Conservation (phyloP, 2,888 invertebrate species). For the Drosophila meridionalis region DNA sequence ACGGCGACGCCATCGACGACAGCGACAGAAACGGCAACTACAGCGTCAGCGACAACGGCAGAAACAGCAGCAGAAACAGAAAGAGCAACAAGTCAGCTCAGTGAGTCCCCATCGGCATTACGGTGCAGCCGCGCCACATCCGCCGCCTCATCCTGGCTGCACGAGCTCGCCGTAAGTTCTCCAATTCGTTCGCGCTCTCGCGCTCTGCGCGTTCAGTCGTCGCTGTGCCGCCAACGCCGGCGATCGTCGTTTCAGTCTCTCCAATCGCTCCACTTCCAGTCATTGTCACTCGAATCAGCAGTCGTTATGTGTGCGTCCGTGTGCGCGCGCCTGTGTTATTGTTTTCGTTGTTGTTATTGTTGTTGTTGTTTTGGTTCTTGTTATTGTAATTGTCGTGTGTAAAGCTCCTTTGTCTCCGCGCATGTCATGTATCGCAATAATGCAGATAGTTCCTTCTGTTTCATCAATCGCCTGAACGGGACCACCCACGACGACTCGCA, state of each 20-base stretch:
- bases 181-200: slow-evolving; percentile 3
- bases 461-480: slow-evolving; percentile 71
- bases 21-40: slow-evolving; percentile 13
- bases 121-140: slow-evolving; percentile 60
- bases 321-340: slow-evolving; percentile 26
- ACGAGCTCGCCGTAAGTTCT: slow-evolving; percentile 63
- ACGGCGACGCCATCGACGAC: slow-evolving; percentile 11
- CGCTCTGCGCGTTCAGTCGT: slow-evolving; percentile 58
- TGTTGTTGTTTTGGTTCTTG: slow-evolving; percentile 8
- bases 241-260: slow-evolving; percentile 38
- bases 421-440: slow-evolving; percentile 70
- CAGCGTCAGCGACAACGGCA: slow-evolving; percentile 7
- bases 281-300: slow-evolving; percentile 12
- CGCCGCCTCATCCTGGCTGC: slow-evolving; percentile 71
- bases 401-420: slow-evolving; percentile 50
- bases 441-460: slow-evolving; percentile 79
- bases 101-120: slow-evolving; percentile 49
- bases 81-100: slow-evolving; percentile 24
- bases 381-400: slow-evolving; percentile 30
- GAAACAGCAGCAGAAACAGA: background rate
- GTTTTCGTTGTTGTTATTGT: slow-evolving; percentile 21
- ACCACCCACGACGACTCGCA: slow-evolving; percentile 88
- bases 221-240: slow-evolving; percentile 45
- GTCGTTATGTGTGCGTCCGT: slow-evolving; percentile 56
- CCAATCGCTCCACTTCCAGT: slow-evolving; percentile 31